These are phyloP conservation scores for Geopemphigus sp. DNA, from an alignment of 1,140 invertebrate species.

Conservation along the genomic window DNA sequence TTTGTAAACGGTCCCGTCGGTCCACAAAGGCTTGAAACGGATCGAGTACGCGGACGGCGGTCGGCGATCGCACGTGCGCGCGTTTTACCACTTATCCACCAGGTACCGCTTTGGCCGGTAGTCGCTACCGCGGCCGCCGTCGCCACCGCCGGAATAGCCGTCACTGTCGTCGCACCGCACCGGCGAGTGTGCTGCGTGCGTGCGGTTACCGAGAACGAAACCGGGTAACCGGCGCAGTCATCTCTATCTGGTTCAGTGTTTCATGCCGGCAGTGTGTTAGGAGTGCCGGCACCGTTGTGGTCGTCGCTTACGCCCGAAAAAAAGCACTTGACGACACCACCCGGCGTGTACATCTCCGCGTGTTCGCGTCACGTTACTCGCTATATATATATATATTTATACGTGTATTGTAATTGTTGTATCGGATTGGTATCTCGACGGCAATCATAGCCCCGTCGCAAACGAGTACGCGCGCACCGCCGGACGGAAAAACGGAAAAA, in stretches of 20 bases:
- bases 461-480: too few relatives aligned
- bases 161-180: too few relatives aligned
- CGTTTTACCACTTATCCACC: constrained; percentile 21
- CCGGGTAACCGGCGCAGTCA: constrained; percentile 39
- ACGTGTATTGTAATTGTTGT: too few relatives aligned
- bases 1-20: too few relatives aligned
- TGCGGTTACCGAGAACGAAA: constrained; percentile 36
- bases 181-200: constrained; percentile 33
- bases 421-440: too few relatives aligned
- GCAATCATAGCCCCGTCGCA: too few relatives aligned
- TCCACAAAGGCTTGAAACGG: too few relatives aligned
- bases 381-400: too few relatives aligned
- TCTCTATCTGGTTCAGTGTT: constrained; percentile 46
- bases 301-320: neutral
- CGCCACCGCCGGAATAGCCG: too few relatives aligned
- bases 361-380: too few relatives aligned
- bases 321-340: too few relatives aligned
- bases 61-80: constrained; percentile 2
- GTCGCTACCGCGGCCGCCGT: constrained; percentile 1
- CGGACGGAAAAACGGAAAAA: too few relatives aligned
- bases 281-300: constrained; percentile 22
- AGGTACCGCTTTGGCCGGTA: constrained; percentile 30
- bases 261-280: constrained; percentile 46
- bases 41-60: neutral
- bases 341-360: constrained; percentile 1